Evolutionary conservation across 2,797 vertebrate genomes (phyloP).

Genomic region (Varecia variegata): DNA sequence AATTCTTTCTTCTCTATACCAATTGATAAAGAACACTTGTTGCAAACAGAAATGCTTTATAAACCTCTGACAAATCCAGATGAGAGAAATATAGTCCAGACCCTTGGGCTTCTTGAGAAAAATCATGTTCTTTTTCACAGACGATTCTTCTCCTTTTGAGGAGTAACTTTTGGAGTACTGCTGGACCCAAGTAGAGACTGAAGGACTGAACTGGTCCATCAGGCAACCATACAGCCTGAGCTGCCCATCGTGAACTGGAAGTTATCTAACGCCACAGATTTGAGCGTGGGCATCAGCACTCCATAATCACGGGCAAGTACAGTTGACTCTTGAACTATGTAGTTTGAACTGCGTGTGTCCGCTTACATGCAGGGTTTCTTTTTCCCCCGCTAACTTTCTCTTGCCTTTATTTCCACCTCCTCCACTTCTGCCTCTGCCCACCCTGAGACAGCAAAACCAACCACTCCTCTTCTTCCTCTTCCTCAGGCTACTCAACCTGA

Average conservation of each 20-base stretch:
- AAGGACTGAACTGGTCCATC: neutral
- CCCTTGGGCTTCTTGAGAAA: neutral
- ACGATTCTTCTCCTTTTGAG: neutral
- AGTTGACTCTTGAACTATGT: neutral
- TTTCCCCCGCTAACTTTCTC: neutral
- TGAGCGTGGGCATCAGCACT: too few relatives aligned
- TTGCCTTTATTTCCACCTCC: neutral
- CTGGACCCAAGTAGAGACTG: neutral
- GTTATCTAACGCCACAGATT: neutral
- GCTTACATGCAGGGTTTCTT: too few relatives aligned
- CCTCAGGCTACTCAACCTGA: neutral
- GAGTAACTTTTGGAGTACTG: neutral
- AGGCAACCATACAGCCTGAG: neutral
- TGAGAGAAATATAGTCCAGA: neutral
- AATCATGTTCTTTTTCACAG: neutral
- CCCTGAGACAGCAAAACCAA: neutral
- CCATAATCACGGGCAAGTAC: neutral
- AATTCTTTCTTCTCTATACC: neutral
- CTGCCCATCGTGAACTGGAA: neutral
- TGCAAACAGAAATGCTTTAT: neutral
- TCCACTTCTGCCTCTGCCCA: neutral
- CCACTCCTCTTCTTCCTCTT: neutral
- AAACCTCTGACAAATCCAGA: neutral
- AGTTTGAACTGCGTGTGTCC: neutral
- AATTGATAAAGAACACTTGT: neutral